Evolutionary conservation across 2,113 vertebrate species (phyloP).

Genomic region (Carassius carassius): DNA sequence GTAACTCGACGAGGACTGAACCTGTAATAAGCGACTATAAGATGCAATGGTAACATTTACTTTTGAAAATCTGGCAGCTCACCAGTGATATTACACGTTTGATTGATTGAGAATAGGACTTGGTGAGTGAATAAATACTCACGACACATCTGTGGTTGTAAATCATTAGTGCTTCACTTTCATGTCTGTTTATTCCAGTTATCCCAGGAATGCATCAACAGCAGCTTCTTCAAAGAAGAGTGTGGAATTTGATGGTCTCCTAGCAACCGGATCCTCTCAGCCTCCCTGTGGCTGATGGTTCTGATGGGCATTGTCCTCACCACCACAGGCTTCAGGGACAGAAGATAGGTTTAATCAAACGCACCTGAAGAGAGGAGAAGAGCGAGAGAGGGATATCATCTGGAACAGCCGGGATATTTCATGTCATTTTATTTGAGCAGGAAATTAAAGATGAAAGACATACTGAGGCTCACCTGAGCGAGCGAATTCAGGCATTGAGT

Average conservation of each 20-base stretch:
- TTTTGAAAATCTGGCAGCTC: background rate
- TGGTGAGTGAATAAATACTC: background rate
- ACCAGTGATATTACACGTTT: background rate
- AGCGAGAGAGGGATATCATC: background rate
- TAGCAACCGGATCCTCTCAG: conserved; percentile 30
- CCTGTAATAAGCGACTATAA: background rate
- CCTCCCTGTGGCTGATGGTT: conserved; percentile 15
- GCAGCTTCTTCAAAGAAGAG: conserved; percentile 20
- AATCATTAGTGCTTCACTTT: conserved; percentile 5
- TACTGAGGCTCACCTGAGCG: background rate
- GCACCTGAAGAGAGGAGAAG: background rate
- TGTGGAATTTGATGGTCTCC: conserved; percentile 14
- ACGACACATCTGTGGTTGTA: background rate
- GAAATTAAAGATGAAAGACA: conserved; percentile 22
- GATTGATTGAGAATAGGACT: background rate
- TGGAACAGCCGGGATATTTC: background rate
- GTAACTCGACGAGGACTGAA: background rate
- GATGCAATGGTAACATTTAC: background rate
- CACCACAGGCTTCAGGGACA: conserved; percentile 5
- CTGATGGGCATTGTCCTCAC: conserved; percentile 25
- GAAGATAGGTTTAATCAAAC: conserved; percentile 30
- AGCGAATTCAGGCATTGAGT: background rate
- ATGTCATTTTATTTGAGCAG: conserved; percentile 27
- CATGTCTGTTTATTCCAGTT: background rate
- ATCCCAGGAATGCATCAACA: conserved; percentile 7